These are phyloP conservation scores for Aleiodes leptofemur DNA, from an alignment of 2,888 invertebrate genomes.

Conservation along the genomic window DNA sequence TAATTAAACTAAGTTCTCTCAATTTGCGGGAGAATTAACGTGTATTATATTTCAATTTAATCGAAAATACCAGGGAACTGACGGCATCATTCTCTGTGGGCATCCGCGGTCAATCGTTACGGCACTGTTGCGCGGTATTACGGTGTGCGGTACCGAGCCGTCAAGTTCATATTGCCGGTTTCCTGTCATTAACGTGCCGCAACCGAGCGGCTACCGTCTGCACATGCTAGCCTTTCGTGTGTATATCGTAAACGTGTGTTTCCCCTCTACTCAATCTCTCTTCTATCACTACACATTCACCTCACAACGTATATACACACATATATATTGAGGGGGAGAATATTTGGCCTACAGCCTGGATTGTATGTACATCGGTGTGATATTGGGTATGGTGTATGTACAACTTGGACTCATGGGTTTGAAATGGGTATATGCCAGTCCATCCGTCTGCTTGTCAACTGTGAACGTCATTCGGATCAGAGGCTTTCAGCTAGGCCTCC, in stretches of 20 bases:
- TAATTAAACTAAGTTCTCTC: conserved; percentile 24
- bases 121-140: conserved; percentile 60
- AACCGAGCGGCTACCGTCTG: conserved; percentile 50
- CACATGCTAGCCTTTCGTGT: conserved; percentile 49
- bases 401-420: conserved; percentile 31
- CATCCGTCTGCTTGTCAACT: conserved; percentile 38
- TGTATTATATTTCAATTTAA: conserved; percentile 32
- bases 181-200: conserved; percentile 74
- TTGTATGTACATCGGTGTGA: conserved; percentile 16
- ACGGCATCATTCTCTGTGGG: conserved; percentile 35
- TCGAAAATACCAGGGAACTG: conserved; percentile 25
- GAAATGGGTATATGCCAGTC: conserved; percentile 39
- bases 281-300: conserved; percentile 24
- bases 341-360: conserved; percentile 18
- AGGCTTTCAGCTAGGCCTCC: conserved; percentile 23
- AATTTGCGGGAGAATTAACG: conserved; percentile 2
- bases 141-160: conserved; percentile 71
- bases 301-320: conserved; percentile 45
- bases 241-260: conserved; percentile 46
- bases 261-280: conserved; percentile 11
- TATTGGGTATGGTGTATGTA: conserved; percentile 1
- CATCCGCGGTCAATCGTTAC: conserved; percentile 53
- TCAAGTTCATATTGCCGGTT: conserved; percentile 75
- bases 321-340: conserved; percentile 13
- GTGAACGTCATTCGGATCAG: conserved; percentile 41